phyloP scores from a whole-genome alignment of 2,113 vertebrate species.

The Erinaceus europaeus region DNA sequence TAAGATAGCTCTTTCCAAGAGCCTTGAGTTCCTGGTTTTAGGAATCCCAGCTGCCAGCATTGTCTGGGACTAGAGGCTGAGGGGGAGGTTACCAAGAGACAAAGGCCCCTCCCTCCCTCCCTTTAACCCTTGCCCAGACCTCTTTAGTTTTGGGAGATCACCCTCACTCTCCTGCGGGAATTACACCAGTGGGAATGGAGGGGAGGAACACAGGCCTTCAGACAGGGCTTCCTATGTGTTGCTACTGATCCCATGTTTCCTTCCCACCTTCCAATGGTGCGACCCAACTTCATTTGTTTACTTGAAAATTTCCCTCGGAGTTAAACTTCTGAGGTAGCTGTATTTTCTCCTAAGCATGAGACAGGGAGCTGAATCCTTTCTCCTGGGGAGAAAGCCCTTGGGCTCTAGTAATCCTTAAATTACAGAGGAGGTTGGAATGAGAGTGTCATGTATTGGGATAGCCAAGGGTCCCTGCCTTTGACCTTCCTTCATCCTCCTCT shows the following conservation, averaged over 20 bases:
- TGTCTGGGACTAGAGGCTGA: conserved; percentile 59
- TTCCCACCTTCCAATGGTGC: conserved; percentile 68
- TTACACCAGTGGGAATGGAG: conserved; percentile 1
- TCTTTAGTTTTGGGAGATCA: conserved; percentile 48
- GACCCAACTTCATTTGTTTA: conserved; percentile 76
- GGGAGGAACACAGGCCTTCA: conserved; percentile 52
- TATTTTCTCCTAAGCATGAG: conserved; percentile 66
- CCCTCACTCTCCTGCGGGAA: conserved; percentile 33
- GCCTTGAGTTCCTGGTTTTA: conserved; percentile 73
- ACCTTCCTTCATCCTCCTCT: conserved; percentile 78
- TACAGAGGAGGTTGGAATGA: conserved; percentile 61
- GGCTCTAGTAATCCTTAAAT: conserved; percentile 58
- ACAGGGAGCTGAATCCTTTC: conserved; percentile 50
- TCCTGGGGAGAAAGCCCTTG: conserved; percentile 65
- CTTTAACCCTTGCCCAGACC: conserved; percentile 27
- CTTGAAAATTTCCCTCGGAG: conserved; percentile 74
- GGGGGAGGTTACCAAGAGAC: conserved; percentile 1
- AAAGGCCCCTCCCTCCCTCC: conserved; percentile 22
- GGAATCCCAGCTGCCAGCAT: conserved; percentile 63
- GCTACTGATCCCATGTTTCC: conserved; percentile 74
- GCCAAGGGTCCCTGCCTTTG: conserved; percentile 73
- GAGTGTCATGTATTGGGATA: conserved; percentile 61
- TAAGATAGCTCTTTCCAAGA: conserved; percentile 81
- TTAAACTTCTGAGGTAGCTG: conserved; percentile 62
- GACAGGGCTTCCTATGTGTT: conserved; percentile 54